Conservation (phyloP, 2,113 vertebrate genomes). For the Pelecanus crispus region DNA sequence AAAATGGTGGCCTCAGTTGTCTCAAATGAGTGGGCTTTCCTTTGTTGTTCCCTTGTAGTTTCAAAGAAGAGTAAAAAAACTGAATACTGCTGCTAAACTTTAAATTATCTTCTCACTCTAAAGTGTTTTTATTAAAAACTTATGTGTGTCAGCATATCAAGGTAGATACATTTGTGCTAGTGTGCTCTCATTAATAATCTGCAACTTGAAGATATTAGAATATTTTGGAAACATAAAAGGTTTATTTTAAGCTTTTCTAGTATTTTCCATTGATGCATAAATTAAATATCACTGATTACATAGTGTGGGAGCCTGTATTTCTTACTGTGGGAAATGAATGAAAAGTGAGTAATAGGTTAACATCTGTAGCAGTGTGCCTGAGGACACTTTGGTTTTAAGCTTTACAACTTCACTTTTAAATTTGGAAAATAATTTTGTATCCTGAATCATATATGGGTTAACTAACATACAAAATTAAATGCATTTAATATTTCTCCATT, state of each 20-base stretch:
- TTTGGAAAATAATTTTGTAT: not conserved
- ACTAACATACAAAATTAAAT: not conserved
- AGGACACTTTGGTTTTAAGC: not conserved
- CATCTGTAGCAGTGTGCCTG: not conserved
- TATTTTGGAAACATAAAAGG: not conserved
- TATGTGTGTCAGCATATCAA: not conserved
- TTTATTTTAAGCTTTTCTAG: not conserved
- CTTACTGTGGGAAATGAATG: not conserved
- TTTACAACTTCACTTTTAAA: not conserved
- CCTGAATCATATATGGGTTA: not conserved
- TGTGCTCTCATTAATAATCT: not conserved
- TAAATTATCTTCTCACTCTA: not conserved
- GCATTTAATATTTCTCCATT: not conserved
- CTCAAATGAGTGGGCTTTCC: not conserved
- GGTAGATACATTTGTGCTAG: not conserved
- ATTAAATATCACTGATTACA: not conserved
- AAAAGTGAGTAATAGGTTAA: not conserved
- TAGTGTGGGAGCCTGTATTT: not conserved
- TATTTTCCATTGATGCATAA: not conserved
- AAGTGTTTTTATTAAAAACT: not conserved
- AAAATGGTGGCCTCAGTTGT: not conserved
- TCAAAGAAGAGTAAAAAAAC: not conserved
- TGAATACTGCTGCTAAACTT: not conserved
- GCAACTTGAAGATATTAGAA: not conserved
- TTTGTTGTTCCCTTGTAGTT: not conserved